Base-by-base conservation (phyloP, 2,113 vertebrate genomes). In the Scortum barcoo region DNA sequence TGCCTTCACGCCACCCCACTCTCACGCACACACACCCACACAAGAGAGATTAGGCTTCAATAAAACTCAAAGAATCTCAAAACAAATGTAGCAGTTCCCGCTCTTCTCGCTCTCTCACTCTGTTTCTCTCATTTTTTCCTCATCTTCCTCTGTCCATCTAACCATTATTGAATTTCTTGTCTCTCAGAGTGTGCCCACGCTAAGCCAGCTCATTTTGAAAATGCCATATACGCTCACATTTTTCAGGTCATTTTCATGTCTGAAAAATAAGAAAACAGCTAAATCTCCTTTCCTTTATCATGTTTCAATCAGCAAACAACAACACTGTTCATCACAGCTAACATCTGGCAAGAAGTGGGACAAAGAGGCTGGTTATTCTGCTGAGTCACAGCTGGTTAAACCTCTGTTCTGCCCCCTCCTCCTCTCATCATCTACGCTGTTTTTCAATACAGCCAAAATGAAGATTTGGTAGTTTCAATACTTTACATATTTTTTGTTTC, bases 1-100 rank as follows among this genome's bases (percentile, higher is more conserved):
- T 56, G 76, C 50, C 44, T 53, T 61, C 60, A 46, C 4, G 1
- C 44, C 40, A 38, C 20, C 46, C 4, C 12, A 17, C 51, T 4
- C 42, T 2, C 33, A 42, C 40, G 57, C 36, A 17, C 24, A 30
- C 66, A 65, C 48, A 26, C 63, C 24, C 42, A 48, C 28, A 28
- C 65, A 28, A 50, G 8, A 65, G 24, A 80, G 63, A 67, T 63
- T 42, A 48, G 51, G 67, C 38, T 53, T 76, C 67, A 86, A 67
- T 65, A 71, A 88, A 79, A 70, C 30, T 26, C 62, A 67, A 75
- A 63, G 61, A 51, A 56, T 63, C 57, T 83, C 38, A 85, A 85
- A 87, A 77, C 57, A 75, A 86, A 71, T 85, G 48, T 56, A 68
- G 72, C 22, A 62, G 57, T 17, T 5, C 0, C 22, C 42, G 51